phyloP scores from a whole-genome alignment of 2,888 invertebrate genomes.

The Endomychus coccineus region DNA sequence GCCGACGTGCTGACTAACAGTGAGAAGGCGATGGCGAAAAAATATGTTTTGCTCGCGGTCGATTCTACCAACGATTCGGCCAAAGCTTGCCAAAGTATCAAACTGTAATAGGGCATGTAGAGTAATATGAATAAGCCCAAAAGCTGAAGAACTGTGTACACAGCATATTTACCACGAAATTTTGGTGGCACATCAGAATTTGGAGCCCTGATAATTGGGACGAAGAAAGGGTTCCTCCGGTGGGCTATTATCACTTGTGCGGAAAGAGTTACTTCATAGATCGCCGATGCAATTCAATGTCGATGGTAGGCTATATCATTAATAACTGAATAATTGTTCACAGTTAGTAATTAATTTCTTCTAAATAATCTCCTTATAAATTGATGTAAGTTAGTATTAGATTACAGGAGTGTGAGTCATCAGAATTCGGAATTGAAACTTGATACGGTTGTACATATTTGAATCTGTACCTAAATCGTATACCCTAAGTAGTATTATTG shows the following conservation, averaged over 20 bases:
- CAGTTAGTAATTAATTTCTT: too few relatives aligned
- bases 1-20: conserved; percentile 63
- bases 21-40: conserved; percentile 57
- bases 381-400: too few relatives aligned
- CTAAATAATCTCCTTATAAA: too few relatives aligned
- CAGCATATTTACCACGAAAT: conserved; percentile 51
- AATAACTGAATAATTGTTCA: too few relatives aligned
- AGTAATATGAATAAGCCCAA: conserved; percentile 64
- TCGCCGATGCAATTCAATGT: conserved; percentile 76
- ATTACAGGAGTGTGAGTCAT: too few relatives aligned
- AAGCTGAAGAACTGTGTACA: conserved; percentile 64
- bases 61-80: conserved; percentile 8
- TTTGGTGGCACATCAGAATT: conserved; percentile 45
- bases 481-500: too few relatives aligned
- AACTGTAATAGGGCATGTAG: conserved; percentile 67
- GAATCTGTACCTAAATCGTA: too few relatives aligned
- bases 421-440: too few relatives aligned
- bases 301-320: conserved; percentile 70
- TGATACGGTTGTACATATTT: too few relatives aligned
- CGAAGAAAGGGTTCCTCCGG: conserved; percentile 70
- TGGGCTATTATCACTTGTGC: conserved; percentile 80
- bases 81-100: conserved; percentile 59
- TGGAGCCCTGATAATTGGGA: conserved; percentile 58
- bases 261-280: conserved; percentile 75
- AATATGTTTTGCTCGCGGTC: too few relatives aligned